Base-by-base conservation (phyloP, 2,888 invertebrate species). In the Scaptomyza reducta region DNA sequence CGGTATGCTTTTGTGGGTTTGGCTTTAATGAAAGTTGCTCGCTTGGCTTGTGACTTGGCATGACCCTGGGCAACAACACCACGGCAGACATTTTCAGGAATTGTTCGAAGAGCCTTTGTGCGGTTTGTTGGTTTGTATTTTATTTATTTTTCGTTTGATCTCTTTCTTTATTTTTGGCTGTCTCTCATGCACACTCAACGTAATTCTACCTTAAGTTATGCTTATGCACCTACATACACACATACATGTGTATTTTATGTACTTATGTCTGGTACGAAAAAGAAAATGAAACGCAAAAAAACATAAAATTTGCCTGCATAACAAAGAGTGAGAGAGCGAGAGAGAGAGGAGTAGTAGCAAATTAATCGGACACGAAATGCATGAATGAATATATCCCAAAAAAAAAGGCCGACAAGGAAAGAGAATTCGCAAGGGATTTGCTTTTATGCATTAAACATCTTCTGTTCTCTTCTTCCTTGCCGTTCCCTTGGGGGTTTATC, bases 21-120 rank as follows among this genome's bases (percentile, higher is more conserved):
- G 77, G 77, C 79, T 77, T 79, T 72, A 77, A 77, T 78, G 77
- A 78, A 78, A 78, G 79, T 78, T 77, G 77, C 72, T 72, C 71
- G 77, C 61, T 69, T 72, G 73, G 61, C 68, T 75, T 79, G 73
- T 76, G 77, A 72, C 77, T 79, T 57, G 68, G 77, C 72, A 56
- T 78, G 77, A 78, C 77, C 77, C 77, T 78, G 77, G 76, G 73
- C 77, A 79, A 77, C 67, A 77, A 31, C 49, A 59, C 56, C 61
- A 73, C n/a, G 10, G 42, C 47, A 60, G 56, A 61, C 60, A 67
- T 67, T 76, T 79, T 67, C 77, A 79, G 77, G 79, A 77, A 79
- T 77, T 77, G 72, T 77, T 56, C 49, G 50, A 46, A 67, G 60
- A 58, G 67, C 64, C 68, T 40, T 72, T 72, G 42, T 72, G 66